phyloP scores from a whole-genome alignment of 2,888 invertebrate genomes.

The Macroteleia sp. region DNA sequence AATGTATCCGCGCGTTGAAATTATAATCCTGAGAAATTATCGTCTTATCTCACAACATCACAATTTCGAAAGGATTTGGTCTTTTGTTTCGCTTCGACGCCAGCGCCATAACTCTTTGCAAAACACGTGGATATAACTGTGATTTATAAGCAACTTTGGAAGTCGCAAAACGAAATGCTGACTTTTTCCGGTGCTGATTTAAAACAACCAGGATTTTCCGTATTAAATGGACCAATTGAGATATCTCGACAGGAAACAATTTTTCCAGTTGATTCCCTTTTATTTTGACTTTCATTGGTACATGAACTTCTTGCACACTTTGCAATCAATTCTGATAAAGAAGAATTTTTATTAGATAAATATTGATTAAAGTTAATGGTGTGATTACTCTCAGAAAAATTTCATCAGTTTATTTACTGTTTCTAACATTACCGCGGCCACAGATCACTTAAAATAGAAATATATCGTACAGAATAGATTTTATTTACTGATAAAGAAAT shows the following conservation, averaged over 20 bases:
- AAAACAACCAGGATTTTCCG: slow-evolving; percentile 25
- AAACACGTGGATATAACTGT: slow-evolving; percentile 19
- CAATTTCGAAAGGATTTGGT: slow-evolving; percentile 30
- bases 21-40: slow-evolving; percentile 16
- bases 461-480: too few species aligned
- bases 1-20: too few species aligned
- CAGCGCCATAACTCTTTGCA: slow-evolving; percentile 20
- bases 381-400: too few species aligned
- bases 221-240: slow-evolving; percentile 31
- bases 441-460: too few species aligned
- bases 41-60: slow-evolving; percentile 9
- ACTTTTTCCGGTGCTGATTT: slow-evolving; percentile 5
- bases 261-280: slow-evolving; percentile 12
- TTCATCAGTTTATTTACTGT: too few species aligned
- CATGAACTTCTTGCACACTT: too few species aligned
- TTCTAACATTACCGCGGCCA: too few species aligned
- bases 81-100: slow-evolving; percentile 32
- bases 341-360: too few species aligned
- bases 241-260: slow-evolving; percentile 8
- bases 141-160: slow-evolving; percentile 26
- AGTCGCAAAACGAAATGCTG: slow-evolving; percentile 28
- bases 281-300: slow-evolving; percentile 15
- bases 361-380: too few species aligned
- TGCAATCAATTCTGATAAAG: too few species aligned
- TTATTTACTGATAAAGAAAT: too few species aligned